Base-by-base conservation (phyloP, 2,888 invertebrate genomes). In the Napeogenes sylphis region DNA sequence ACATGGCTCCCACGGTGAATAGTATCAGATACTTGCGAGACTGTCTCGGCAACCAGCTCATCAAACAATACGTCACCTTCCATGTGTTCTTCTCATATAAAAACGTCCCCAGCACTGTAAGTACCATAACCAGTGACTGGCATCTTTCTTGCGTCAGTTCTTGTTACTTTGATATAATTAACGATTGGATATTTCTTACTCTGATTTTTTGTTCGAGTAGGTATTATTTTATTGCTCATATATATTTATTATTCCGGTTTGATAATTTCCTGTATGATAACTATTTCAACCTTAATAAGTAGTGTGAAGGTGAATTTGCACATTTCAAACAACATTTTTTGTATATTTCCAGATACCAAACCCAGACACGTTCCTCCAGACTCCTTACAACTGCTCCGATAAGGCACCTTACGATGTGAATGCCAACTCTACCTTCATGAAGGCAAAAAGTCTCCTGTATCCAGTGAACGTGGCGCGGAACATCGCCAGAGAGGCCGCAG, bases 391-490 rank as follows among this genome's bases (percentile, higher is more conserved):
- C 81, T 97, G 96, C 79, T 91, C 93, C n/a, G 75, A 89, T 56
- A 85, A 91, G 8, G 92, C 95, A 4, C 96, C 96, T 0, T 96
- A 93, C 87, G 81, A 90, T 74, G 91, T 93, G 47, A 92, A 93
- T 67, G 84, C 91, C 1, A 92, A 93, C 0, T 92, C 92, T 65
- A 93, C 96, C 75, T 96, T 96, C 84, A 96, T 95, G 87, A 93
- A 93, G 58, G 93, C 94, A 74, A 96, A 96, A 81, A 95, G 94
- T 75, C 91, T 97, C 10, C 85, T 96, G 32, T 98, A 98, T 81
- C 97, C 97, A 2, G 96, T 98, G 62, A 98, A 98, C 83, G 96
- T 97, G 10, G 97, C 96, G 0, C 92, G 97, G 42, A 97, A 97
- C 82, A 92, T 97, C n/a, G 97, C 97, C 0, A 91, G 97, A 55